These are phyloP conservation scores for Diplogasteroides magnus DNA, from an alignment of 1,140 invertebrate genomes.

Conservation along the genomic window DNA sequence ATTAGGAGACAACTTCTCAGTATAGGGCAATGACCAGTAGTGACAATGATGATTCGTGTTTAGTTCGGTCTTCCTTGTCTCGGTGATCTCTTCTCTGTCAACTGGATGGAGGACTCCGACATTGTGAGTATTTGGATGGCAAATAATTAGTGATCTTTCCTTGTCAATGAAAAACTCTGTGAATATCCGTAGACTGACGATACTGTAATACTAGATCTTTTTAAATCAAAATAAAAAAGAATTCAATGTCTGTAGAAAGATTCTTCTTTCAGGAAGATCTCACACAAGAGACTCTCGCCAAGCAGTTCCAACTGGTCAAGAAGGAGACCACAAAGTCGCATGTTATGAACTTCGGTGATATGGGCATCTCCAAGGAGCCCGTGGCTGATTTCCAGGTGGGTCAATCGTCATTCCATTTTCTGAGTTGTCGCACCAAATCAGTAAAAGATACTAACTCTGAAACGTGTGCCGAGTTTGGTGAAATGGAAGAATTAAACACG, in stretches of 20 bases:
- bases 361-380: too few relatives aligned
- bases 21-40: too few relatives aligned
- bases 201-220: conserved; percentile 8
- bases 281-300: conserved; percentile 60
- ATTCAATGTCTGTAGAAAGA: conserved; percentile 1
- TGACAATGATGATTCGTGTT: too few relatives aligned
- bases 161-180: conserved; percentile 2
- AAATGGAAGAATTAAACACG: too few relatives aligned
- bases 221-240: background rate
- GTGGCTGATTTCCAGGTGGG: too few relatives aligned
- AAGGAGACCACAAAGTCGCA: conserved; percentile 63
- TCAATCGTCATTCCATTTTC: too few relatives aligned
- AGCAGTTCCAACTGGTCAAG: conserved; percentile 63
- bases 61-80: conserved; percentile 40
- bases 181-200: background rate
- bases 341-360: too few relatives aligned
- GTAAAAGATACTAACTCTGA: too few relatives aligned
- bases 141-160: conserved; percentile 9
- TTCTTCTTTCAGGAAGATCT: conserved; percentile 60
- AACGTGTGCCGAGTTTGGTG: too few relatives aligned
- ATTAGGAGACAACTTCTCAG: too few relatives aligned
- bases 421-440: too few relatives aligned
- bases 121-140: conserved; percentile 52
- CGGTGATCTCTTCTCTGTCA: conserved; percentile 60
- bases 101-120: conserved; percentile 68